phyloP scores from a whole-genome alignment of 2,113 vertebrate species.

The Pyrgilauda ruficollis region DNA sequence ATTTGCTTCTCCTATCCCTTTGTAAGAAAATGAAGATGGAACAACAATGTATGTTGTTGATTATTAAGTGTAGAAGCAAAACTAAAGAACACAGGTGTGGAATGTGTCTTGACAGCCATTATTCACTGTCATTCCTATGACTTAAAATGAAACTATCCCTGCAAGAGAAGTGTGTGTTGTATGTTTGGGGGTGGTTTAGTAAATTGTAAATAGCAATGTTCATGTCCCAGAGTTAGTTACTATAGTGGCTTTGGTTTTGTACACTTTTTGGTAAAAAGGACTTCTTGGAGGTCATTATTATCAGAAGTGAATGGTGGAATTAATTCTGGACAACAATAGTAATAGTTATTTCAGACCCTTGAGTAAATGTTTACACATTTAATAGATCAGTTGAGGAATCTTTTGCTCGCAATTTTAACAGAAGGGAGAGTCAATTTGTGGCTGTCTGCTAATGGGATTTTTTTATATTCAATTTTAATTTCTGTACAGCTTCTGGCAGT shows the following conservation, averaged over 20 bases:
- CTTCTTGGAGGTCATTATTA: background rate
- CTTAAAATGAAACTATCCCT: background rate
- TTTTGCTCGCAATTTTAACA: background rate
- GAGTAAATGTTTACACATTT: background rate
- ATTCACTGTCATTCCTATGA: background rate
- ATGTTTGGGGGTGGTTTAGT: background rate
- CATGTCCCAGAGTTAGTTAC: background rate
- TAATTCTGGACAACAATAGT: background rate
- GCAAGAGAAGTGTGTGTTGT: background rate
- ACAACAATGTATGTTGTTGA: background rate
- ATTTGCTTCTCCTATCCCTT: background rate
- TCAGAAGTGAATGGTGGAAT: background rate
- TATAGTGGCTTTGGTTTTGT: background rate
- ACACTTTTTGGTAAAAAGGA: background rate
- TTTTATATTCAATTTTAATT: background rate
- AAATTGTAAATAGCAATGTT: background rate
- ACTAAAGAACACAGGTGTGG: background rate
- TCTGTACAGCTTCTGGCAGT: slow-evolving; percentile 87
- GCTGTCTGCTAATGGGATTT: background rate
- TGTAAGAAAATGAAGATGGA: background rate
- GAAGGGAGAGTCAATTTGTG: background rate
- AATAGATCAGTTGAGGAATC: background rate
- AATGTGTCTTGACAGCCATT: background rate
- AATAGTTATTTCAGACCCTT: background rate
- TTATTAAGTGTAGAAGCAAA: background rate